Evolutionary conservation across 1,140 invertebrate species (phyloP), one percentile per base, ranked within the genome.

Genomic region (Zaprionus vittiger): DNA sequence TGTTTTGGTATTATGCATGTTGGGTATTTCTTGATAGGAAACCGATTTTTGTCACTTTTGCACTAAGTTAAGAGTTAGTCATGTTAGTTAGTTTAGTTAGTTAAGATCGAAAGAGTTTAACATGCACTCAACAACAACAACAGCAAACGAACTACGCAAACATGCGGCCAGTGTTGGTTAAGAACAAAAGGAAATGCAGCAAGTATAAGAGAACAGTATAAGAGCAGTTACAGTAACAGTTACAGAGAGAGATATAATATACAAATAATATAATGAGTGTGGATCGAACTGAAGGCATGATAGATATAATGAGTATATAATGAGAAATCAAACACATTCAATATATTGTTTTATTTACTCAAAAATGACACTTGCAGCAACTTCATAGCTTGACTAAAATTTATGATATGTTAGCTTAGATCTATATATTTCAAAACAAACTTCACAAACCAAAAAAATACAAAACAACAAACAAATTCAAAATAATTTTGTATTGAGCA

Each of bases 331-430:
- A 81, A 76, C 79, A 76, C 79, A 76, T 80, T 76, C 78, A 31
- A 31, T 67, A 17, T 41, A 17, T 41, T 6, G 15, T 41, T 7
- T 41, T 7, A 15, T 41, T n/a, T 73, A 41, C 66, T 59, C 68
- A 69, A 55, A 75, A 75, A 79, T 84, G 80, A 92, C 91, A 92
- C 87, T 92, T 92, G 89, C 91, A 92, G 91, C 91, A 92, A 92
- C 91, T 92, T 92, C 91, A 92, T 92, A 92, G 91, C 91, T 91
- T 84, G 83, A 80, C 86, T 90, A 89, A 89, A 83, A 84, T 89
- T 84, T 72, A 84, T 90, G 65, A 84, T 54, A 84, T 84, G 81
- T 90, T 90, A 90, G 85, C 85, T 90, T 90, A 90, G 71, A 65
- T 59, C 82, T 91, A 90, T 41, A 47, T 66, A 67, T 44, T 38